phyloP scores from a whole-genome alignment of 2,888 invertebrate genomes.

The Lithosia quadra region DNA sequence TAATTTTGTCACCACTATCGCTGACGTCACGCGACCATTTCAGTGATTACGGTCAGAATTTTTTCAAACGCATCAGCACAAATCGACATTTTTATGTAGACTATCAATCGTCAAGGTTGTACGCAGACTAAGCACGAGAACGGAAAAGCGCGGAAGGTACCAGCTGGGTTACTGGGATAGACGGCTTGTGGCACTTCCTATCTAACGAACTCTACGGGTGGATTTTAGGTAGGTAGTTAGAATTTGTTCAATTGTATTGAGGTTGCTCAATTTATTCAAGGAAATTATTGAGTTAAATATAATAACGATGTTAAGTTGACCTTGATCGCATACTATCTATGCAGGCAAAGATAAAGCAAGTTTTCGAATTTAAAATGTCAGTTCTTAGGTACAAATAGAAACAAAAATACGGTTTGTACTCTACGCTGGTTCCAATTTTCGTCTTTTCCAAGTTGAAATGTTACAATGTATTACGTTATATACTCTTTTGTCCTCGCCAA shows the following conservation, averaged over 20 bases:
- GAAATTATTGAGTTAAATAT: background rate
- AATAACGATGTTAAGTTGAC: background rate
- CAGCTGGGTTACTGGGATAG: no score
- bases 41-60: no score
- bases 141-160: no score
- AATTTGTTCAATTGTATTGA: background rate
- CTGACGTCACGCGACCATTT: no score
- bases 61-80: no score
- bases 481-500: slow-evolving; percentile 14
- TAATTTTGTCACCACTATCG: no score
- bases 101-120: no score
- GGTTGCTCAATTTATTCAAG: background rate
- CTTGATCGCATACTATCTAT: background rate
- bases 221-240: background rate
- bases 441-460: slow-evolving; percentile 8
- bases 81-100: no score
- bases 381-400: background rate
- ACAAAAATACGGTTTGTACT: slow-evolving; percentile 2
- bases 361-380: background rate
- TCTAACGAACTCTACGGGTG: no score
- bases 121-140: no score
- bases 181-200: no score
- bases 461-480: slow-evolving; percentile 18
- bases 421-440: background rate
- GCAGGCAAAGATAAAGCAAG: slow-evolving; percentile 5